Evolutionary conservation across 2,113 vertebrate species (phyloP).

Genomic region (Phasianus colchicus): DNA sequence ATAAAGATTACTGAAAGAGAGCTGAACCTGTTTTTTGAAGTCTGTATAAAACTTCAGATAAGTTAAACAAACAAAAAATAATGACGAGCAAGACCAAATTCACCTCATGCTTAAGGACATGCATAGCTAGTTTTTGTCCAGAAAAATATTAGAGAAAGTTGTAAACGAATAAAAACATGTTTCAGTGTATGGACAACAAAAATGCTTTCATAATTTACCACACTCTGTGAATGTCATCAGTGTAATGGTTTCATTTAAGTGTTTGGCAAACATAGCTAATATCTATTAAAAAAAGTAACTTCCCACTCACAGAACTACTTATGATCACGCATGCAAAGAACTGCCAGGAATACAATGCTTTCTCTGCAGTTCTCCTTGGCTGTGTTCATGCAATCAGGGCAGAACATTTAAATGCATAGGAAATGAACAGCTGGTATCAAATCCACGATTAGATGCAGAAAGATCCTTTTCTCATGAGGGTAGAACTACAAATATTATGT

Average conservation of each 20-base stretch:
- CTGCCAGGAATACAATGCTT: neutral
- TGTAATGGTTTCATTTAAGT: slow-evolving; percentile 34
- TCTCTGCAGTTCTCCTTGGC: neutral
- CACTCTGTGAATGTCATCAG: neutral
- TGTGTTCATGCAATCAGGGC: neutral
- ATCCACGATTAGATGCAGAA: neutral
- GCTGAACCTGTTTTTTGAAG: neutral
- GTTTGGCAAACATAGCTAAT: slow-evolving; percentile 4
- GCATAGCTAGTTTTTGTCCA: neutral
- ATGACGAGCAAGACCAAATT: neutral
- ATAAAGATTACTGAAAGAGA: neutral
- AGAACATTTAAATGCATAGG: slow-evolving; percentile 29
- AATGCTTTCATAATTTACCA: neutral
- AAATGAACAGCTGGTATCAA: slow-evolving; percentile 38
- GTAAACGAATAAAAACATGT: neutral
- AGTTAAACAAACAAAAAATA: neutral
- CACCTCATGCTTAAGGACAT: neutral
- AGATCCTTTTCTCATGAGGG: neutral
- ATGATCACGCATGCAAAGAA: neutral
- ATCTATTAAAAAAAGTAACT: slow-evolving; percentile 42
- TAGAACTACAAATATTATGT: neutral
- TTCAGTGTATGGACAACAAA: neutral
- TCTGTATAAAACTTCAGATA: neutral
- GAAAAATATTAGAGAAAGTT: neutral
- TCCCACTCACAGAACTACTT: slow-evolving; percentile 32